A percentile compares a stretch with the other conserved stretches of the same genome.
Conservation (phyloP, 2,888 invertebrate genomes). For the Erebia palarica region DNA sequence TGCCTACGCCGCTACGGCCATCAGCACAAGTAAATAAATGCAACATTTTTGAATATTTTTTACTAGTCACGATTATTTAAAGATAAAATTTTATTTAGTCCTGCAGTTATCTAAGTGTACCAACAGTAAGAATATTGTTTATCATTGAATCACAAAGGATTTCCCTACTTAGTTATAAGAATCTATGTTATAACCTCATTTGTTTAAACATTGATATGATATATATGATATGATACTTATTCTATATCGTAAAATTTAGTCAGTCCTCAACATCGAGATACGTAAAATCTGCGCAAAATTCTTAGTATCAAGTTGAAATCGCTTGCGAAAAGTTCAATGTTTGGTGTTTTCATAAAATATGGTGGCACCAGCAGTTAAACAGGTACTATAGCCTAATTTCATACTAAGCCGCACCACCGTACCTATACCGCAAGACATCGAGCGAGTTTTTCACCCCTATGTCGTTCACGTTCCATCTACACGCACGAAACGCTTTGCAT, state of each 20-base stretch:
- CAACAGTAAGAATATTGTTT: slow-evolving; percentile 3
- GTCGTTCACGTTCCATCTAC: no score
- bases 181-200: slow-evolving; percentile 17
- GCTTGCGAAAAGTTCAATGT: background rate
- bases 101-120: background rate
- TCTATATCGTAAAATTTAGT: slow-evolving; percentile 23
- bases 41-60: background rate
- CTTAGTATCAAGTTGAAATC: slow-evolving; percentile 1
- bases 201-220: slow-evolving; percentile 27
- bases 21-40: no score
- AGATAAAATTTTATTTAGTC: background rate
- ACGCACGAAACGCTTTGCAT: no score
- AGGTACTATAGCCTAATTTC: slow-evolving; percentile 9
- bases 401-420: no score
- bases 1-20: no score
- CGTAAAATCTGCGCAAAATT: background rate
- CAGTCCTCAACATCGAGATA: background rate
- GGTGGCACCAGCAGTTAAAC: slow-evolving; percentile 26
- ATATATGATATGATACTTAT: no score
- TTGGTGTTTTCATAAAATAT: slow-evolving; percentile 10
- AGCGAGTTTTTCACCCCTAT: no score
- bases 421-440: no score
- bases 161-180: background rate
- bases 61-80: background rate
- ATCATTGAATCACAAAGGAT: slow-evolving; percentile 1